phyloP scores from a whole-genome alignment of 1,140 invertebrate species.

The Nephila pilipes region DNA sequence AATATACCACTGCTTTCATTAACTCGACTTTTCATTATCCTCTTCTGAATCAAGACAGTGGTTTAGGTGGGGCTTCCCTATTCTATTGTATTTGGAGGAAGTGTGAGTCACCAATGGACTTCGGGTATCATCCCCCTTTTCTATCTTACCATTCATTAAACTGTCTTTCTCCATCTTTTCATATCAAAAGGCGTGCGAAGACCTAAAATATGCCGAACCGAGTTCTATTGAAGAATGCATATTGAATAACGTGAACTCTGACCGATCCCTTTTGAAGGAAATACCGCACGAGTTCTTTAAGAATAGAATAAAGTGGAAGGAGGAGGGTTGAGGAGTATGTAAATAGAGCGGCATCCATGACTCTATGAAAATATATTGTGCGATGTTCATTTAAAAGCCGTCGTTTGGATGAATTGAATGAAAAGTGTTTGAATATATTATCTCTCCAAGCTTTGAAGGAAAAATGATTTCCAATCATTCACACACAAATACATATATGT shows the following conservation, averaged over 20 bases:
- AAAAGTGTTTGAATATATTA: too few relatives aligned
- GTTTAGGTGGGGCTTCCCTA: neutral
- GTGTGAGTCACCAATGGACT: neutral
- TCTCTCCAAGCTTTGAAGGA: too few relatives aligned
- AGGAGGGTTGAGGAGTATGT: too few relatives aligned
- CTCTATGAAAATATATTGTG: too few relatives aligned
- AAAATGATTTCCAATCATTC: too few relatives aligned
- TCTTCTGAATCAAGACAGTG: neutral
- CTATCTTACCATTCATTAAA: neutral
- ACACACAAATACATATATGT: too few relatives aligned
- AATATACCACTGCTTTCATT: neutral
- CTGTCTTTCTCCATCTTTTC: neutral
- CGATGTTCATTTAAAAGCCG: too few relatives aligned
- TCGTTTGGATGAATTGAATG: too few relatives aligned
- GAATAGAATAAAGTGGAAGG: neutral
- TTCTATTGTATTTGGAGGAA: neutral
- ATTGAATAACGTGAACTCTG: neutral
- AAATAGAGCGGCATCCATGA: too few relatives aligned
- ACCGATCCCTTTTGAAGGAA: neutral
- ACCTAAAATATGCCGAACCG: neutral
- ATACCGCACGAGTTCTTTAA: neutral
- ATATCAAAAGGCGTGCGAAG: neutral
- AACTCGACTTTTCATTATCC: neutral
- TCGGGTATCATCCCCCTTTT: neutral
- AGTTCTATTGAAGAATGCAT: neutral